Percentiles rank a stretch among this genome's conserved stretches.
Evolutionary conservation across 2,888 invertebrate genomes (phyloP).

Genomic region (Achlya flavicornis): DNA sequence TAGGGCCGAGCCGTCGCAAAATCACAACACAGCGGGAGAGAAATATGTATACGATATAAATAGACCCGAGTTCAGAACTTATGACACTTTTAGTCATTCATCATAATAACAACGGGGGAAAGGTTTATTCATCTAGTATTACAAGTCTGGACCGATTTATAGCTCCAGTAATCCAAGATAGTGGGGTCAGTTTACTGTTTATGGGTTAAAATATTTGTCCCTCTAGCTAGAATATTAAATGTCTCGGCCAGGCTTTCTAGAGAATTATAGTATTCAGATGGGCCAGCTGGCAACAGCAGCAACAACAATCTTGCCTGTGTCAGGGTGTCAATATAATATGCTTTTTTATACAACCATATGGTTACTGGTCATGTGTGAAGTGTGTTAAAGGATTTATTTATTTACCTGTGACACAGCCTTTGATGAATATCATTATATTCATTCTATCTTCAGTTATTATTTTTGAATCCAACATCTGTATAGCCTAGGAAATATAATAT

Average conservation of each 20-base stretch:
- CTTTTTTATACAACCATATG: too few species aligned
- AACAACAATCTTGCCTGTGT: too few species aligned
- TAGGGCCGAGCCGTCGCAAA: slow-evolving; percentile 53
- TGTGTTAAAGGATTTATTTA: too few species aligned
- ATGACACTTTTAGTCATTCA: slow-evolving; percentile 53
- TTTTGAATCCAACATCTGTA: not conserved
- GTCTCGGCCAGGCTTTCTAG: not conserved
- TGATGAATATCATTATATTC: too few species aligned
- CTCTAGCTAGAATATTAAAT: not conserved
- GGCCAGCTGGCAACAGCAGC: too few species aligned
- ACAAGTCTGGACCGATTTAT: slow-evolving; percentile 6
- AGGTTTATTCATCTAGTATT: slow-evolving; percentile 30
- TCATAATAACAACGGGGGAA: slow-evolving; percentile 39
- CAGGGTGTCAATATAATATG: too few species aligned
- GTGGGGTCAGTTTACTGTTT: not conserved
- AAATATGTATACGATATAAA: slow-evolving; percentile 48
- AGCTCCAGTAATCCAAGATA: not conserved
- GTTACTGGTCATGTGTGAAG: too few species aligned
- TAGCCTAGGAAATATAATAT: not conserved
- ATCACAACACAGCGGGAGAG: slow-evolving; percentile 70
- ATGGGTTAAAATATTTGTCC: not conserved
- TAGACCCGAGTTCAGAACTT: slow-evolving; percentile 42
- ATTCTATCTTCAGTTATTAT: too few species aligned
- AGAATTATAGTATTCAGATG: not conserved
- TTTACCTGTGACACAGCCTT: too few species aligned